A percentile compares a stretch with the other conserved stretches of the same genome.
These are phyloP conservation scores for Brienomyrus brachyistius DNA, from an alignment of 2,113 vertebrate genomes.

Conservation along the genomic window DNA sequence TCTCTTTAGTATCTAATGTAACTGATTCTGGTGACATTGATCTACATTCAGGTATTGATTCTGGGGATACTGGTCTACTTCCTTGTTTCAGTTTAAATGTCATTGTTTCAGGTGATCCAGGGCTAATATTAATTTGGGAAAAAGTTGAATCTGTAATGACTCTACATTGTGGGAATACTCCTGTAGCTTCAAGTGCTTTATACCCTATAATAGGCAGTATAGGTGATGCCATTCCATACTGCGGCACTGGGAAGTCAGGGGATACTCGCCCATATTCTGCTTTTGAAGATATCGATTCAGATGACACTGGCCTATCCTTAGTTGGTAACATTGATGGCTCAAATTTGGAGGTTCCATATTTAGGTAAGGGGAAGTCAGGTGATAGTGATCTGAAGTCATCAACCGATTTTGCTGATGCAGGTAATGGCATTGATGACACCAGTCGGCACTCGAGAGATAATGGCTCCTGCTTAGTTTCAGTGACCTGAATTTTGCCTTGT, in stretches of 20 bases:
- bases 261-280: constrained; percentile 10
- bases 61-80: not conserved
- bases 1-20: constrained; percentile 33
- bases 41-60: constrained; percentile 23
- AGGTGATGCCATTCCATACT: not conserved
- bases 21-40: constrained; percentile 41
- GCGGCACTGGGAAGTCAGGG: constrained; percentile 34
- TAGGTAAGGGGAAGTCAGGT: constrained; percentile 38
- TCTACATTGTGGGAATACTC: not conserved
- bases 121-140: not conserved
- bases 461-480: not conserved
- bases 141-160: not conserved
- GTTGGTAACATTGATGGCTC: not conserved
- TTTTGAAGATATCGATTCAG: constrained; percentile 18
- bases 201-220: not conserved
- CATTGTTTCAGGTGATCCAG: not conserved
- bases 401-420: constrained; percentile 39
- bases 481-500: not conserved
- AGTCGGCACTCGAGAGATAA: not conserved
- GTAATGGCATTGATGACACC: constrained; percentile 37
- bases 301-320: constrained; percentile 24
- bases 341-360: constrained; percentile 18
- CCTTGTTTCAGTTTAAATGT: not conserved
- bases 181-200: not conserved
- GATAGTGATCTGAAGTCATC: constrained; percentile 31